Evolutionary conservation across 1,140 invertebrate genomes (phyloP).

Genomic region (Nylanderia fulva): DNA sequence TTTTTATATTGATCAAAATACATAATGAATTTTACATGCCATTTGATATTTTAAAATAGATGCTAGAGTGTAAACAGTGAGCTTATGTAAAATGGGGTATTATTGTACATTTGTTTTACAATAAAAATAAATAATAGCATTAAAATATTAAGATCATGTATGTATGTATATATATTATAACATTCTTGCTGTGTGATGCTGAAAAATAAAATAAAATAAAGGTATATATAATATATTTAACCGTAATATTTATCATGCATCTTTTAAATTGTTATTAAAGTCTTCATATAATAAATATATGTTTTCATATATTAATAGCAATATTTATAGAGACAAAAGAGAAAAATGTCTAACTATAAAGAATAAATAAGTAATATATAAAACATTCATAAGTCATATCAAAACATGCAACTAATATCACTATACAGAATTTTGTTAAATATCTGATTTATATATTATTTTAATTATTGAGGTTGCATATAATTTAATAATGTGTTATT

Average conservation of each 20-base stretch:
- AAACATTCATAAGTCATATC: conserved; percentile 26
- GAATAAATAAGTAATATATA: conserved; percentile 24
- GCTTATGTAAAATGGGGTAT: neutral
- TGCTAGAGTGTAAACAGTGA: neutral
- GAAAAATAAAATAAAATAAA: conserved; percentile 44
- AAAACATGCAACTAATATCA: conserved; percentile 56
- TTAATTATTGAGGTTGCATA: conserved; percentile 13
- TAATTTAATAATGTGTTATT: conserved; percentile 63
- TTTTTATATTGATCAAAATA: conserved; percentile 39
- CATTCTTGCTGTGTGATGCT: conserved; percentile 11
- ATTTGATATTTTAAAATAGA: conserved; percentile 46
- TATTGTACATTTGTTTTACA: neutral
- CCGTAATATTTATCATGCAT: neutral
- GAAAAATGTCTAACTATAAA: neutral
- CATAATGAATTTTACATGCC: conserved; percentile 56
- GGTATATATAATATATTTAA: conserved; percentile 22
- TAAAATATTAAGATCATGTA: conserved; percentile 32
- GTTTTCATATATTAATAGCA: neutral
- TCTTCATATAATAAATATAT: neutral
- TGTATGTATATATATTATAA: neutral
- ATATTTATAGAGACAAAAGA: conserved; percentile 1
- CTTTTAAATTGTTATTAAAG: neutral
- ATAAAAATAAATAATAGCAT: conserved; percentile 22
- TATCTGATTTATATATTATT: conserved; percentile 25
- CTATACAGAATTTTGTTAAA: neutral